Evolutionary conservation across 64 coral and sea anemone species (phyloP).

Genomic region (Dendronephthya gigantea): DNA sequence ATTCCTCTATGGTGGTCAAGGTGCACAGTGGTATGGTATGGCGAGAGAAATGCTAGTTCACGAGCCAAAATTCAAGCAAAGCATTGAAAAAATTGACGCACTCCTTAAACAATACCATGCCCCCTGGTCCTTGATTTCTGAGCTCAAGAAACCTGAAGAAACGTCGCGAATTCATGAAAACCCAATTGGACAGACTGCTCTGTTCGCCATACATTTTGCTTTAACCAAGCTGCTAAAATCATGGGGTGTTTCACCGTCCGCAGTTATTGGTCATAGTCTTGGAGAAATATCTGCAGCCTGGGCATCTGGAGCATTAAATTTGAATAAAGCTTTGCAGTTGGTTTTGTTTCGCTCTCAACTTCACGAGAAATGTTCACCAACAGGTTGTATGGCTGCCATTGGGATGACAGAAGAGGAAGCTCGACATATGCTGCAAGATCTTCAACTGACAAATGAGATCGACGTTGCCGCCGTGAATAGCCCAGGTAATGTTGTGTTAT

Average conservation of each 20-base stretch:
- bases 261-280: constrained; percentile 68
- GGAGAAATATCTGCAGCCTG: constrained; percentile 67
- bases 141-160: constrained; percentile 38
- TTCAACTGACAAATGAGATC: constrained; percentile 21
- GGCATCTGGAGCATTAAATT: constrained; percentile 28
- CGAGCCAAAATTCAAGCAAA: constrained; percentile 43
- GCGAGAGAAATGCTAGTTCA: constrained; percentile 46
- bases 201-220: constrained; percentile 69
- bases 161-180: constrained; percentile 36
- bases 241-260: constrained; percentile 55
- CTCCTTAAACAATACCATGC: constrained; percentile 21
- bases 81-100: constrained; percentile 27
- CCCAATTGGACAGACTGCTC: constrained; percentile 39
- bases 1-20: constrained; percentile 74
- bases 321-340: constrained; percentile 41
- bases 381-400: constrained; percentile 65
- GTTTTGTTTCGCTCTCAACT: constrained; percentile 64
- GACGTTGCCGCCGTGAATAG: constrained; percentile 48
- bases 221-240: constrained; percentile 47
- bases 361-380: constrained; percentile 35
- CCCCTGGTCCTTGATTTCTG: constrained; percentile 33
- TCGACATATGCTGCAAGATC: constrained; percentile 7
- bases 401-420: constrained; percentile 45
- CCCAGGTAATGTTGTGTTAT: constrained; percentile 45
- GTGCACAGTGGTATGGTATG: constrained; percentile 62